These are phyloP conservation scores for Panopea generosa DNA, from an alignment of 2,888 invertebrate genomes.

Conservation along the genomic window DNA sequence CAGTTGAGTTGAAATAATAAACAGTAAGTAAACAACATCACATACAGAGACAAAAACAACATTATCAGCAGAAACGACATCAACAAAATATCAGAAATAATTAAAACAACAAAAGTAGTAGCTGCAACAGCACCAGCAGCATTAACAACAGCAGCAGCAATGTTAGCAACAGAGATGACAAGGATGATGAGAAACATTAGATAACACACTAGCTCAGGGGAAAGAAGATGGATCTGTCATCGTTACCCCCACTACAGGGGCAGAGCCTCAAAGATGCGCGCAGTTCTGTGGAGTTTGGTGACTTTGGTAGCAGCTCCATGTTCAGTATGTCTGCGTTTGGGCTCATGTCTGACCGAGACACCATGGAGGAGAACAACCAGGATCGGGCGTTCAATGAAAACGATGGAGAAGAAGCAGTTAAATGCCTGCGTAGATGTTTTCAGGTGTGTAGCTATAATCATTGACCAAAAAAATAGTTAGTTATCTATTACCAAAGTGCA, in stretches of 20 bases:
- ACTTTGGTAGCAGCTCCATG: constrained; percentile 16
- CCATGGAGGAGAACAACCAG: constrained; percentile 15
- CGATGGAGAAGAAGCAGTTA: constrained; percentile 76
- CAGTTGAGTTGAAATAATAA: too few relatives aligned
- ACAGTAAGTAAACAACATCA: too few relatives aligned
- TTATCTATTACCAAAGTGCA: too few relatives aligned
- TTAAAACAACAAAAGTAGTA: too few relatives aligned
- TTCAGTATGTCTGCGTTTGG: constrained; percentile 15
- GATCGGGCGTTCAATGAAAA: constrained; percentile 64
- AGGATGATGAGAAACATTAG: too few relatives aligned
- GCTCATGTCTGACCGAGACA: constrained; percentile 43
- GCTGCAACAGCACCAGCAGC: too few relatives aligned
- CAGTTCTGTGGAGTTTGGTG: constrained; percentile 42
- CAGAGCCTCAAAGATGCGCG: constrained; percentile 27
- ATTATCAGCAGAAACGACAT: too few relatives aligned
- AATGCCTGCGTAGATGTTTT: constrained; percentile 74
- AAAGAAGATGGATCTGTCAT: constrained; percentile 43
- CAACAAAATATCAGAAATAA: too few relatives aligned
- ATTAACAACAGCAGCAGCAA: too few relatives aligned
- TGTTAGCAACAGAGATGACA: too few relatives aligned
- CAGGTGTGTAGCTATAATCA: constrained; percentile 68
- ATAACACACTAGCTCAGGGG: neutral
- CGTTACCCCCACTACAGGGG: constrained; percentile 49
- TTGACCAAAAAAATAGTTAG: too few relatives aligned
- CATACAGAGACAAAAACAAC: too few relatives aligned